These are phyloP conservation scores for Aspidiotus rigidus DNA, from an alignment of 2,888 invertebrate genomes.

Conservation along the genomic window DNA sequence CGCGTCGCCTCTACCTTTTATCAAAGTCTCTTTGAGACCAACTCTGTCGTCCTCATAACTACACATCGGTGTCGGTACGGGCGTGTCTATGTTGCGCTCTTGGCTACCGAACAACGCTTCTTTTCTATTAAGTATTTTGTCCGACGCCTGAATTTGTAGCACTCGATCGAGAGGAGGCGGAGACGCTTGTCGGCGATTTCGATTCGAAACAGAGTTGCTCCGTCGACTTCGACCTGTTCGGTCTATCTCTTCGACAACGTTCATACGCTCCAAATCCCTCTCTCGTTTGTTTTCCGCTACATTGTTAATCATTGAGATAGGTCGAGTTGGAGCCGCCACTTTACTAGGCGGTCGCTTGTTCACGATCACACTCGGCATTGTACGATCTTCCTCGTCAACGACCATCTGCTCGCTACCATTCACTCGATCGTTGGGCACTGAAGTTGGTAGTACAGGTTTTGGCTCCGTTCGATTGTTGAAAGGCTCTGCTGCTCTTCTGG, in stretches of 20 bases:
- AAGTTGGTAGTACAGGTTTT: background rate
- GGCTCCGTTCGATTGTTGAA: background rate
- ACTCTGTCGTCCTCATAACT: background rate
- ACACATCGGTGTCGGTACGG: background rate
- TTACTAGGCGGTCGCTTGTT: slow-evolving; percentile 13
- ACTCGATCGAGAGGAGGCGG: slow-evolving; percentile 39
- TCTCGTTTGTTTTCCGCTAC: slow-evolving; percentile 1
- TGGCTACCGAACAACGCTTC: background rate
- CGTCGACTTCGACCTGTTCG: slow-evolving; percentile 37
- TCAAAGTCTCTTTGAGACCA: background rate
- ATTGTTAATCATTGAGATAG: slow-evolving; percentile 26
- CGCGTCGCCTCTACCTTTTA: too few species aligned
- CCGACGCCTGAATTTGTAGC: slow-evolving; percentile 34
- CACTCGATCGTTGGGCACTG: background rate
- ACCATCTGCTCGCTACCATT: background rate
- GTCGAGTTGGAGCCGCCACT: slow-evolving; percentile 13
- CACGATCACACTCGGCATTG: background rate
- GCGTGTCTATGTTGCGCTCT: background rate
- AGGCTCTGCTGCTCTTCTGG: background rate
- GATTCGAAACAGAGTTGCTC: slow-evolving; percentile 39
- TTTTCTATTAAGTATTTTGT: slow-evolving; percentile 27
- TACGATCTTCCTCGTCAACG: background rate
- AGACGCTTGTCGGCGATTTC: slow-evolving; percentile 39
- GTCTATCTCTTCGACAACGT: slow-evolving; percentile 37
- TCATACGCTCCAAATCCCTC: slow-evolving; percentile 18